Evolutionary conservation across 2,797 vertebrate genomes (phyloP).

Genomic region (Heterohyrax brucei): DNA sequence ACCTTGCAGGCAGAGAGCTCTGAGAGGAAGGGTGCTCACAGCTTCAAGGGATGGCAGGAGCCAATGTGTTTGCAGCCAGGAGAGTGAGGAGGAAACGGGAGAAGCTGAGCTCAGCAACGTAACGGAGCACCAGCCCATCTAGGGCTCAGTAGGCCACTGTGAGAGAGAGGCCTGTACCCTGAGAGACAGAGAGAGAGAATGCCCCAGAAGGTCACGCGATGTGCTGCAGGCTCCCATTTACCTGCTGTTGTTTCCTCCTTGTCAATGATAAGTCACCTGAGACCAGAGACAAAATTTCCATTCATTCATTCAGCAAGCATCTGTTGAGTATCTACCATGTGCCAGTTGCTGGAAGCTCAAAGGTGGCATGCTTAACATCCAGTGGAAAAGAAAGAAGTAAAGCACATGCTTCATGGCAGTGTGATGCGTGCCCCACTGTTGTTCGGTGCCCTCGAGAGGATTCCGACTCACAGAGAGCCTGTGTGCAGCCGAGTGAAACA

Average conservation of each 20-base stretch:
- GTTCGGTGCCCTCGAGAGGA: too few species aligned
- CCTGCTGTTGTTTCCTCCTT: constrained; percentile 24
- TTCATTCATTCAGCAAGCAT: not conserved
- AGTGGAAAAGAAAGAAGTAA: constrained; percentile 1
- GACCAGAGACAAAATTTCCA: not conserved
- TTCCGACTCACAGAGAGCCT: too few species aligned
- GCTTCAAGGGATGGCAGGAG: not conserved
- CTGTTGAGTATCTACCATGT: not conserved
- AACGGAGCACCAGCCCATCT: not conserved
- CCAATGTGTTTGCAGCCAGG: not conserved
- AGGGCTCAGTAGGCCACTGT: not conserved
- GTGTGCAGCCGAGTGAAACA: too few species aligned
- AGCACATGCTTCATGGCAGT: not conserved
- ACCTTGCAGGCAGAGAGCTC: not conserved
- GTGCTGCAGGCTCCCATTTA: not conserved
- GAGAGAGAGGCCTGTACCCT: not conserved
- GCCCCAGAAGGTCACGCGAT: rapidly evolving
- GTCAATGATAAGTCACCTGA: not conserved
- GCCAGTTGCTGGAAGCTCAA: not conserved
- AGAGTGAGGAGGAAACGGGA: not conserved
- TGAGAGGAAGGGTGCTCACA: not conserved
- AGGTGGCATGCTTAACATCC: not conserved
- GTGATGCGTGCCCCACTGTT: not conserved
- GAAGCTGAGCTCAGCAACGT: not conserved
- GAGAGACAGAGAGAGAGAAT: not conserved